Evolutionary conservation across 2,797 vertebrate species (phyloP).

Genomic region (Pelochelys cantorii): DNA sequence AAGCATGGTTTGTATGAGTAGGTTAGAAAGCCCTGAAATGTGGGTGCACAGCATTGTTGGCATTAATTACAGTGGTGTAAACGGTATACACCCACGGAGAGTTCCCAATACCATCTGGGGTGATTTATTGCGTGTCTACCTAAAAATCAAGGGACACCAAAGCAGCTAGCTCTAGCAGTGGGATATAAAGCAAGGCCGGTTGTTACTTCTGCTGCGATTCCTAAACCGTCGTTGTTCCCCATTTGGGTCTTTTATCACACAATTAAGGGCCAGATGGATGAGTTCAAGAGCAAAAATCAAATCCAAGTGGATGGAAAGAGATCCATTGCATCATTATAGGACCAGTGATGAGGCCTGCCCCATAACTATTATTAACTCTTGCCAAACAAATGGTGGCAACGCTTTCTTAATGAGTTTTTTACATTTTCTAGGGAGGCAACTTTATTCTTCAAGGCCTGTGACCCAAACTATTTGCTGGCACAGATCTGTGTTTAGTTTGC

Average conservation of each 20-base stretch:
- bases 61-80: background rate
- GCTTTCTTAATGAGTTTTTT: background rate
- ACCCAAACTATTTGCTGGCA: background rate
- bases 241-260: background rate
- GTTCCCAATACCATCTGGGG: background rate
- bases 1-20: background rate
- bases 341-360: constrained; percentile 22
- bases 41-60: background rate
- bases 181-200: background rate
- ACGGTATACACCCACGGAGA: constrained; percentile 38
- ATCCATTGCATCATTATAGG: rapidly evolving
- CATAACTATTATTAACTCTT: background rate
- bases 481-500: background rate
- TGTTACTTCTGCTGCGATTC: background rate
- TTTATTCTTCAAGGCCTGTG: background rate
- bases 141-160: background rate
- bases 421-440: background rate
- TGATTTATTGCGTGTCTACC: background rate
- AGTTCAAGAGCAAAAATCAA: constrained; percentile 37
- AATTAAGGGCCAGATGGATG: constrained; percentile 23
- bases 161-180: background rate
- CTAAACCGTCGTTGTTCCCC: background rate
- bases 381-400: background rate
- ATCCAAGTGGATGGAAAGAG: background rate
- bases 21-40: background rate